These are phyloP conservation scores for Fragum sueziense DNA, from an alignment of 2,888 invertebrate species.

Conservation along the genomic window DNA sequence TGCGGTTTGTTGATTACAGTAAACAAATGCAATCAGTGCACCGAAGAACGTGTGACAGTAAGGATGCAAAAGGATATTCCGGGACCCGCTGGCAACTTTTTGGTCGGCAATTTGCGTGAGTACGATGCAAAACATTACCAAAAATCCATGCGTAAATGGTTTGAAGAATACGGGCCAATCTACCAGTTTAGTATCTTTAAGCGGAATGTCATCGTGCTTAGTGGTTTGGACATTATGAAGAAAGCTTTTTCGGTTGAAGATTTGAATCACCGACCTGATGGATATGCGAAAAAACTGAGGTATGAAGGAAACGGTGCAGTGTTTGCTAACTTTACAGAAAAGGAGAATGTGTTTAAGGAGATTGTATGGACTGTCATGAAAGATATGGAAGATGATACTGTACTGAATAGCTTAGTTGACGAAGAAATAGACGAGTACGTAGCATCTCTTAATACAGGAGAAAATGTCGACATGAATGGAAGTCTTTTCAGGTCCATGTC, in stretches of 20 bases:
- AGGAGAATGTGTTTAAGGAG: not conserved
- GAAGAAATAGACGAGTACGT: not conserved
- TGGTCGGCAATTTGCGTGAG: not conserved
- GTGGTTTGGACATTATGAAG: not conserved
- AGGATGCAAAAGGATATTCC: not conserved
- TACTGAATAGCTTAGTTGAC: not conserved
- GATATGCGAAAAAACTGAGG: not conserved
- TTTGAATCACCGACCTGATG: constrained; percentile 3
- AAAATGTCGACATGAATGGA: not conserved
- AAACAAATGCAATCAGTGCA: too few species aligned
- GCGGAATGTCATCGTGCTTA: constrained; percentile 2
- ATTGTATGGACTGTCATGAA: not conserved
- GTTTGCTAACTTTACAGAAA: not conserved
- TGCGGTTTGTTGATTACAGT: too few species aligned
- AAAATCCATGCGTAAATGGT: not conserved
- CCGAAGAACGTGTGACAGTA: too few species aligned
- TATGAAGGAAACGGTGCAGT: not conserved
- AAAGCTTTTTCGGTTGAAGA: constrained; percentile 10
- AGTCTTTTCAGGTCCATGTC: not conserved
- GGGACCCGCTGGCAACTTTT: not conserved
- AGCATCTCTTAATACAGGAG: not conserved
- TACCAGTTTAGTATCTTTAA: not conserved
- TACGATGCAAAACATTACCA: constrained; percentile 4
- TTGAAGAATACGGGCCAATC: constrained; percentile 10
- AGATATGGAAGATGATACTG: not conserved